These are phyloP conservation scores for Panthera uncia DNA, from an alignment of 2,113 vertebrate genomes.

Conservation along the genomic window DNA sequence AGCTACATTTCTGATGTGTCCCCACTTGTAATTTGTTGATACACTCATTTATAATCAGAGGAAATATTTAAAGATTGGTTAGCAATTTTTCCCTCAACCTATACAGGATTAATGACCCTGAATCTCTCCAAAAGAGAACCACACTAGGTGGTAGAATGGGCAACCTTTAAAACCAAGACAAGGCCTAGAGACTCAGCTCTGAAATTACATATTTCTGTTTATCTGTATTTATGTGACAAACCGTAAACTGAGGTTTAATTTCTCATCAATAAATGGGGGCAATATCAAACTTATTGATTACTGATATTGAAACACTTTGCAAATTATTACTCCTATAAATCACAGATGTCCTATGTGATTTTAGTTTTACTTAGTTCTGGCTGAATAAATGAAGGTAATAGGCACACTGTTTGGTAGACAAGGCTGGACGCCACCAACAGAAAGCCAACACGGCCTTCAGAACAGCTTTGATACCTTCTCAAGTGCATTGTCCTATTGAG, in stretches of 20 bases:
- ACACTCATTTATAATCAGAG: not conserved
- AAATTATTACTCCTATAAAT: not conserved
- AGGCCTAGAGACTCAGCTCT: not conserved
- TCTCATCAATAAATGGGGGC: not conserved
- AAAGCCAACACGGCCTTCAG: not conserved
- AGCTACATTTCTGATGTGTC: not conserved
- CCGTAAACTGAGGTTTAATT: not conserved
- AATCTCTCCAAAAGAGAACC: not conserved
- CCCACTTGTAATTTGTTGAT: not conserved
- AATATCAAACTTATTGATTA: not conserved
- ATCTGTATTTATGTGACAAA: not conserved
- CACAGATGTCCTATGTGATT: not conserved
- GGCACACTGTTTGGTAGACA: not conserved
- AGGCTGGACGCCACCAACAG: conserved; percentile 12
- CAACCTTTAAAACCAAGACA: not conserved
- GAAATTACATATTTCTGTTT: not conserved
- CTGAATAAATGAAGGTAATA: not conserved
- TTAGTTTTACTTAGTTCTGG: conserved; percentile 33
- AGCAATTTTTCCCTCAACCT: not conserved
- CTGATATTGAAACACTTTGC: not conserved
- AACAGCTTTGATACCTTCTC: not conserved
- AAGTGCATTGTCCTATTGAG: not conserved
- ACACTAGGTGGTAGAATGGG: not conserved
- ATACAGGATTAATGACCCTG: not conserved
- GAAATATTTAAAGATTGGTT: not conserved